A percentile compares a stretch with the other conserved stretches of the same genome.
Conservation (phyloP, 2,888 invertebrate species). For the Drosophila atripex region DNA sequence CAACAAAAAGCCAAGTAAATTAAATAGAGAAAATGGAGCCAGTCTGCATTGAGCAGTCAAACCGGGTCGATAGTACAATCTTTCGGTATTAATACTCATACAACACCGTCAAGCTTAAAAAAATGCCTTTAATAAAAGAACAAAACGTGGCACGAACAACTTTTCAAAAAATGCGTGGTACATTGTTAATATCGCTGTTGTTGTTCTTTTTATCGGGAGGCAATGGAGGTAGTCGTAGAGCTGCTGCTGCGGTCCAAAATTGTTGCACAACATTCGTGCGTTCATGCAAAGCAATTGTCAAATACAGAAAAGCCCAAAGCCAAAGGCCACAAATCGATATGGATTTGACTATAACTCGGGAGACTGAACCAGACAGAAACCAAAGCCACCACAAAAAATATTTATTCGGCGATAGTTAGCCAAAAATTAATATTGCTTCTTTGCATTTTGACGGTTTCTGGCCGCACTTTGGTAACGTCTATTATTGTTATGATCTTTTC, state of each 20-base stretch:
- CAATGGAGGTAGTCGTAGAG: slow-evolving; percentile 2
- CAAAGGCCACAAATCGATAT: slow-evolving; percentile 62
- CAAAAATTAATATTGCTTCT: slow-evolving; percentile 54
- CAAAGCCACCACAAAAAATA: slow-evolving; percentile 28
- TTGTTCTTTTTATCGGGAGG: slow-evolving; percentile 10
- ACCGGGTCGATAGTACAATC: slow-evolving; percentile 62
- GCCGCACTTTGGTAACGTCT: slow-evolving; percentile 16
- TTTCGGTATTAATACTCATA: slow-evolving; percentile 49
- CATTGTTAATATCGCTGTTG: slow-evolving; percentile 40
- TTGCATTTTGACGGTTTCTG: slow-evolving; percentile 51
- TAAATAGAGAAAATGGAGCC: slow-evolving; percentile 46
- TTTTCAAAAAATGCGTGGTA: slow-evolving; percentile 68
- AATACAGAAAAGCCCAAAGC: slow-evolving; percentile 53
- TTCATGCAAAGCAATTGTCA: slow-evolving; percentile 70
- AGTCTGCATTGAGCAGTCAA: slow-evolving; percentile 48
- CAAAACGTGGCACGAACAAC: slow-evolving; percentile 51
- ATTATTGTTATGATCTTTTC: slow-evolving; percentile 16
- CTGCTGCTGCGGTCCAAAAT: slow-evolving; percentile 29
- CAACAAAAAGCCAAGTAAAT: slow-evolving; percentile 25
- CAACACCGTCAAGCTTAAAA: slow-evolving; percentile 30
- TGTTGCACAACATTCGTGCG: slow-evolving; percentile 64
- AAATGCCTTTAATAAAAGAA: slow-evolving; percentile 45
- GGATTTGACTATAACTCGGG: slow-evolving; percentile 43
- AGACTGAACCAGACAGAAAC: background rate
- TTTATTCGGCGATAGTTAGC: slow-evolving; percentile 28